Evolutionary conservation across 2,113 vertebrate species (phyloP).

Genomic region (Protobothrops mucrosquamatus): DNA sequence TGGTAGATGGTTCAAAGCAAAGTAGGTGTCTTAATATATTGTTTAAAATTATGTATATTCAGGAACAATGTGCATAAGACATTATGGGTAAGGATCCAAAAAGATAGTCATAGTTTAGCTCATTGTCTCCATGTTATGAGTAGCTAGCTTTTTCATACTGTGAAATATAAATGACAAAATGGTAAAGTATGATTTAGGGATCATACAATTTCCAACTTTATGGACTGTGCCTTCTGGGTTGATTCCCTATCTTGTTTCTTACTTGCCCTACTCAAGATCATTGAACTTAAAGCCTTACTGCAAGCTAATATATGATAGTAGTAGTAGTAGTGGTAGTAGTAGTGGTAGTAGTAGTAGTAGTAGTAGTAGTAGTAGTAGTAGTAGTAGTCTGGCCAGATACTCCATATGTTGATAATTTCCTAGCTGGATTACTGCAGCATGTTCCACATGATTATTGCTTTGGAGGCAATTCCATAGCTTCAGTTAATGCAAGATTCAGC

Average conservation of each 20-base stretch:
- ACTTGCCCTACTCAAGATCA: neutral
- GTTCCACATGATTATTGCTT: neutral
- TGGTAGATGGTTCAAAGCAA: constrained; percentile 19
- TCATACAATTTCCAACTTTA: neutral
- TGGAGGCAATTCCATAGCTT: neutral
- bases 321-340: too few species aligned
- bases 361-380: too few species aligned
- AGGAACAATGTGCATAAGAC: neutral
- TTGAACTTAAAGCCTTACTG: neutral
- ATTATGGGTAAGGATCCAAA: neutral
- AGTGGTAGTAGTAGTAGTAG: too few species aligned
- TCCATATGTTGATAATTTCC: neutral
- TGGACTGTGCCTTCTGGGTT: neutral
- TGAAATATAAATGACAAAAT: neutral
- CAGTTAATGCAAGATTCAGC: neutral
- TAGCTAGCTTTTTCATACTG: neutral
- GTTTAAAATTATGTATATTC: neutral
- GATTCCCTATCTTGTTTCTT: neutral
- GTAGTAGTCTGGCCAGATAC: neutral
- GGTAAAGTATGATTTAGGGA: neutral
- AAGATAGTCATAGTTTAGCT: neutral
- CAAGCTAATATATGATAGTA: neutral
- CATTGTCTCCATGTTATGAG: neutral
- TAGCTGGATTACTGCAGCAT: neutral
- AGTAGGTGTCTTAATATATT: constrained; percentile 6